phyloP scores from a whole-genome alignment of 2,113 vertebrate genomes.

The Potamarius usumacintae region DNA sequence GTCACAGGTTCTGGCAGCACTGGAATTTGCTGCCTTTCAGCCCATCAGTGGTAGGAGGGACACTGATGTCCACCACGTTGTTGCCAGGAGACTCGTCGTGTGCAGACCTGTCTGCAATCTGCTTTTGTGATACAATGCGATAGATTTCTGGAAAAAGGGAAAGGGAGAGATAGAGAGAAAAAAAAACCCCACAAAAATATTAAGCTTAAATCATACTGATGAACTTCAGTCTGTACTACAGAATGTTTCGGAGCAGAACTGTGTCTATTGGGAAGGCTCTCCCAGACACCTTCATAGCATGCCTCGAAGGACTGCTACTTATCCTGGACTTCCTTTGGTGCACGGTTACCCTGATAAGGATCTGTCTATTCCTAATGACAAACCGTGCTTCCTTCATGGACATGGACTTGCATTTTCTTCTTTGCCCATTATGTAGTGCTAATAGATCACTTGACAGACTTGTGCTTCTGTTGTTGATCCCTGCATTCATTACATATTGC shows the following conservation, averaged over 20 bases:
- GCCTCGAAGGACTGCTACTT: background rate
- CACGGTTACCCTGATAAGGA: background rate
- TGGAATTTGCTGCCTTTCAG: conserved; percentile 92
- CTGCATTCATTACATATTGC: background rate
- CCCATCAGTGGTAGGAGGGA: conserved; percentile 91
- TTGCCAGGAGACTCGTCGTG: conserved; percentile 94
- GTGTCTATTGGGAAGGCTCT: background rate
- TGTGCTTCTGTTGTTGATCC: background rate
- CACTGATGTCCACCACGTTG: conserved; percentile 96
- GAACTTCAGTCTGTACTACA: background rate
- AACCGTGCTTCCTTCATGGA: background rate
- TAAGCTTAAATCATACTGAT: background rate
- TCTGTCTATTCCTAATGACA: background rate
- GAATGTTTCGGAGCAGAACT: background rate
- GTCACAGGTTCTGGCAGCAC: conserved; percentile 97
- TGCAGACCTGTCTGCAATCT: conserved; percentile 88
- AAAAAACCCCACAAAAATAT: background rate
- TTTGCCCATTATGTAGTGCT: background rate
- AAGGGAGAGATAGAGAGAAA: background rate
- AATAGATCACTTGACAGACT: background rate
- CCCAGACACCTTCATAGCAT: background rate
- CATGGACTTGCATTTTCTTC: background rate
- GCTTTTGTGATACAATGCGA: conserved; percentile 96
- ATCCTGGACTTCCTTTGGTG: background rate
- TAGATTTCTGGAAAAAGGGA: conserved; percentile 83